Evolutionary conservation across 2,797 vertebrate species (phyloP).

Genomic region (Arremon brunneinucha): DNA sequence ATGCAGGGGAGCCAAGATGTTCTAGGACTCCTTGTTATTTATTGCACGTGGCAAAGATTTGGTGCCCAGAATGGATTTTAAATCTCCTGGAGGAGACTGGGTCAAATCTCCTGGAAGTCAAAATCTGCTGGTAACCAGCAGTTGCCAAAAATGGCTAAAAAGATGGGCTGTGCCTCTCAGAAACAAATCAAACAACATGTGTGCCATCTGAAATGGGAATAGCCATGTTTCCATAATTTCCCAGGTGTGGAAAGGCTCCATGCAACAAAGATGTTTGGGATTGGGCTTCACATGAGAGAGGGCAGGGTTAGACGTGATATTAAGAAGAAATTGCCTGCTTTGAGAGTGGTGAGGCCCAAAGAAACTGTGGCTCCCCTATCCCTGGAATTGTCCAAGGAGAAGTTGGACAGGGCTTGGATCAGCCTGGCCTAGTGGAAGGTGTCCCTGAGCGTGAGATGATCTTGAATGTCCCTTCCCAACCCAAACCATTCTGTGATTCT

Average conservation of each 20-base stretch:
- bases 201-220: neutral
- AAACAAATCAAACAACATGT: neutral
- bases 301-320: no score
- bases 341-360: neutral
- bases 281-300: no score
- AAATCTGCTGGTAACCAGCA: neutral
- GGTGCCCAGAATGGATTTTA: neutral
- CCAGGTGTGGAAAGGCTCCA: fast-evolving
- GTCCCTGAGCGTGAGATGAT: fast-evolving
- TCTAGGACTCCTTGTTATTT: neutral
- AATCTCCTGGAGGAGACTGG: neutral
- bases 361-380: neutral
- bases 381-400: neutral
- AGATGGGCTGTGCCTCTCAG: neutral
- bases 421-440: fast-evolving
- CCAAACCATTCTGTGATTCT: neutral
- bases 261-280: neutral
- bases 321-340: neutral
- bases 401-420: fast-evolving
- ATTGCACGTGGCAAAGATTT: neutral
- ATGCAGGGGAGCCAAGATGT: neutral
- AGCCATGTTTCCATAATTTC: fast-evolving
- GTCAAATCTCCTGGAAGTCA: neutral
- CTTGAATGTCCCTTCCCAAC: neutral
- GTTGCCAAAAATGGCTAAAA: neutral